Evolutionary conservation across 1,140 invertebrate species (phyloP), one percentile per base, ranked within the genome.

Genomic region (Polyergus mexicanus): DNA sequence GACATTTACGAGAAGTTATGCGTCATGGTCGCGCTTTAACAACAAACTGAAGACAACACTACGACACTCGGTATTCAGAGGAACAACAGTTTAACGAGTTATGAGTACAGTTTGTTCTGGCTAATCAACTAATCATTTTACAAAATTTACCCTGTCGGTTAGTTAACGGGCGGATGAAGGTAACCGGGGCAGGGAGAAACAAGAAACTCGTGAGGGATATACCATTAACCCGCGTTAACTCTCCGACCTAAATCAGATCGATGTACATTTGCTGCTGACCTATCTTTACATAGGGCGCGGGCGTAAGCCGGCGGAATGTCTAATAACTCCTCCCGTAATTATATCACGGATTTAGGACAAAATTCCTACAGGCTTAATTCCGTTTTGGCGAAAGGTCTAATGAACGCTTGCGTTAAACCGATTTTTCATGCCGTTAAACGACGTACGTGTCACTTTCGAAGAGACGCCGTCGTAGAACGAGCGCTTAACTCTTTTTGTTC

Each of bases 131-230:
- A 35, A 77, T 77, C 25, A 81, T 77, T 69, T 41, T 3, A 11
- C 71, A 84, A 72, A 86, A 63, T 65, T n/a, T 16, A 19, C 16
- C 32, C 7, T 28, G 54, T 58, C 41, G 47, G 58, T 88, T 88
- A 87, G 86, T 84, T 87, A 88, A 84, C 56, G n/a, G 41, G 22
- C 28, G n/a, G 54, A n/a, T 56, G 16, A 63, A 68, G 32, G 41
- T 54, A 41, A 44, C 25, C 8, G 38, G 16, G 22, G 32, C 22
- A 22, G 41, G 19, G 41, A 47, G 65, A 60, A 58, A 56, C 63
- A 66, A 87, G 56, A 65, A 63, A 22, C 58, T 32, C 16, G 60
- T 13, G 41, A n/a, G 77, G 47, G 51, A 76, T 47, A 8, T 75
- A 62, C 25, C 25, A 71, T 85, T 87, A 60, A 78, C 35, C 32